Evolutionary conservation across 1,140 invertebrate genomes (phyloP).

Genomic region (Bombus huntii): DNA sequence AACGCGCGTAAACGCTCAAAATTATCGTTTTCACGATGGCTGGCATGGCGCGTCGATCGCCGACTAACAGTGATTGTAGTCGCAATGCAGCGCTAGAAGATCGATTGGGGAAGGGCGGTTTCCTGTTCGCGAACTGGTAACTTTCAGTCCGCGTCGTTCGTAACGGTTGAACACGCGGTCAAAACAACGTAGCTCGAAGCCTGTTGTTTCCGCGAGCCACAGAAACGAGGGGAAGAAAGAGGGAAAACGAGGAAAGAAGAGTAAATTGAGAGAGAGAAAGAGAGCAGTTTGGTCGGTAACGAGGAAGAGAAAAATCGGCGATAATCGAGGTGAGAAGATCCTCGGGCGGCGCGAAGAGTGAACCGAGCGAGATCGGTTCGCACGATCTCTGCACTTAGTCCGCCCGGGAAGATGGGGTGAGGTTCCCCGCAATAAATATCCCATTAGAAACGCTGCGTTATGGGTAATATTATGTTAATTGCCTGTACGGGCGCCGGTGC

Average conservation of each 20-base stretch:
- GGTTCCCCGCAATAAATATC: conserved; percentile 62
- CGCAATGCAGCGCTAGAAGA: conserved; percentile 24
- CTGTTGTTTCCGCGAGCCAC: background rate
- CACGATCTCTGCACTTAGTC: conserved; percentile 16
- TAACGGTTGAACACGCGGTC: conserved; percentile 7
- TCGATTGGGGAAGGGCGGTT: conserved; percentile 14
- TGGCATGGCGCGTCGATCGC: conserved; percentile 8
- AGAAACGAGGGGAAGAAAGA: background rate
- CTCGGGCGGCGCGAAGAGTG: conserved; percentile 33
- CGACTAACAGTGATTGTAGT: conserved; percentile 8
- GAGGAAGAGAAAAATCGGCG: conserved; percentile 56
- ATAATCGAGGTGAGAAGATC: conserved; percentile 51
- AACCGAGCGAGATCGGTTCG: conserved; percentile 49
- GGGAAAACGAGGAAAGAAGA: background rate
- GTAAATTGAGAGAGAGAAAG: background rate
- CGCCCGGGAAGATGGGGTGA: background rate
- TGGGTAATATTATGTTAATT: conserved; percentile 67
- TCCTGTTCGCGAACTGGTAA: background rate
- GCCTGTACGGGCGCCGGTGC: conserved; percentile 29
- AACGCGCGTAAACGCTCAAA: conserved; percentile 68
- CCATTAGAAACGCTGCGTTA: conserved; percentile 67
- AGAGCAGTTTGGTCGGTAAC: background rate
- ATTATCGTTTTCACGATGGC: conserved; percentile 63
- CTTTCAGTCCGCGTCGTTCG: conserved; percentile 17
- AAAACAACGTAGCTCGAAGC: background rate